These are phyloP conservation scores for Phylloscopus collybita DNA, from an alignment of 2,797 vertebrate genomes.

Conservation along the genomic window DNA sequence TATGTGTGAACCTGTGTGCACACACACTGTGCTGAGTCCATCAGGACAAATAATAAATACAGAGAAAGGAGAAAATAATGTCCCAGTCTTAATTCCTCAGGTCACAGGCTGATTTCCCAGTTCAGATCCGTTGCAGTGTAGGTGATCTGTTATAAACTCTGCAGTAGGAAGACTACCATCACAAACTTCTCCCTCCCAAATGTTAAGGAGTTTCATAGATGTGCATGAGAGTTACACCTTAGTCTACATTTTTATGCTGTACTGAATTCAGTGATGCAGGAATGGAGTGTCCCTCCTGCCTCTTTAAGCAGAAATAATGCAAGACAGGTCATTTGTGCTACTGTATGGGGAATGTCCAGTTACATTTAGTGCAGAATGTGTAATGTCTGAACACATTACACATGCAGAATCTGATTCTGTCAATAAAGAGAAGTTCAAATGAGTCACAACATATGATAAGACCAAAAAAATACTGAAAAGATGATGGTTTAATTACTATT, in stretches of 20 bases:
- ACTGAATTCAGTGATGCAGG: neutral
- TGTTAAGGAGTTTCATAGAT: neutral
- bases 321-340: neutral
- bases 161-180: neutral
- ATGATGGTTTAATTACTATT: neutral
- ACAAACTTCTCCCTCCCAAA: neutral
- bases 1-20: accelerated
- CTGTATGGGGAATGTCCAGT: neutral
- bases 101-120: neutral
- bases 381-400: neutral
- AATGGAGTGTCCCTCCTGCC: neutral
- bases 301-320: neutral
- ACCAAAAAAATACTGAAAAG: neutral
- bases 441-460: neutral
- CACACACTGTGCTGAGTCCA: neutral
- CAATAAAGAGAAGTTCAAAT: neutral
- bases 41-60: neutral
- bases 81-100: neutral
- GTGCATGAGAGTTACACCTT: neutral
- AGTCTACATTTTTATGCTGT: neutral
- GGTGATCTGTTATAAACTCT: neutral
- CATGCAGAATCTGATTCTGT: neutral
- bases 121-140: neutral
- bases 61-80: neutral
- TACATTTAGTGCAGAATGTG: neutral